Base-by-base conservation (phyloP, 1,140 invertebrate species). In the Harpegnathos saltator region DNA sequence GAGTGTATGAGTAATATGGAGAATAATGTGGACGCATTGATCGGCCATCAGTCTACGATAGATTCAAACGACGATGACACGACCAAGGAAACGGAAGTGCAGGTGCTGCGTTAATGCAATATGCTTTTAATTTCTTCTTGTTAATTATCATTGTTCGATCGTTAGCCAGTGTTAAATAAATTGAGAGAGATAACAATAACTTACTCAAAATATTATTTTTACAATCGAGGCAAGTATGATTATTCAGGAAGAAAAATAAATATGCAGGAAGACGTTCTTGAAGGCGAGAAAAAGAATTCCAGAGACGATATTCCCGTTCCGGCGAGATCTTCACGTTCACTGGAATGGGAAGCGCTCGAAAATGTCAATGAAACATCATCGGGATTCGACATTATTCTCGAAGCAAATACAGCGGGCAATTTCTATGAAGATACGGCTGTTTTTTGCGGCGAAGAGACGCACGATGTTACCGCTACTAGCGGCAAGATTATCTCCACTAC, bases 1-100 rank as follows among this genome's bases (percentile, higher is more conserved):
- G 59, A 73, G 24, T 74, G 66, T 11, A n/a, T 78, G 5, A 22
- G 58, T n/a, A 68, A 71, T 11, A 19, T 14, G 3, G 65, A 85
- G 11, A 56, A 61, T 4, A 24, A 82, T 5, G 52, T 48, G 0
- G 26, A 83, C 4, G 59, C 73, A 59, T 68, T 77, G 17, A n/a
- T 73, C 24, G n/a, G 22, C 2, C 83, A 88, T 11, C 61, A 88
- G 68, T 48, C 26, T 0, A 68, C 54, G 7, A 38, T 68, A 24
- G 56, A 65, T 14, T 58, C 44, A 3, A 82, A 69, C 2, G 59
- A 61, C 14, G 52, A 82, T 26, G 58, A 71, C 24, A 24, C 15
- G 0, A 56, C 80, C 14, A 52, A 54, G 0, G 62, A 71, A 50
- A 74, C 59, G 12, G 24, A 73, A 17, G 14, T 52, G 15, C 78